Conservation (phyloP, 2,113 vertebrate genomes). For the Microtus richardsoni region DNA sequence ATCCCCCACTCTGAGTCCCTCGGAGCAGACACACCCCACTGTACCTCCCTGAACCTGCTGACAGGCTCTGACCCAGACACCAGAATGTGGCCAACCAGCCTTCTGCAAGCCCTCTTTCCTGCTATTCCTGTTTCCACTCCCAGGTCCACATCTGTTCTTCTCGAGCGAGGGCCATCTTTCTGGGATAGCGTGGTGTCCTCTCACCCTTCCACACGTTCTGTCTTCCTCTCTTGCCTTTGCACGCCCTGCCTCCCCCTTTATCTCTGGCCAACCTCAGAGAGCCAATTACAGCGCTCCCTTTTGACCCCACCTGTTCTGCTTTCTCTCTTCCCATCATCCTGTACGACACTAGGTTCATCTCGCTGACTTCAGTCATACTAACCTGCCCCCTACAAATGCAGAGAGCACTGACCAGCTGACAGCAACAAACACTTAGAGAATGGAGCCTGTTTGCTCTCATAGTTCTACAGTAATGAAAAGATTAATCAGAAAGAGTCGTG, state of each 20-base stretch:
- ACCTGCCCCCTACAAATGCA: neutral
- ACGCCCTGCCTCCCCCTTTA: neutral
- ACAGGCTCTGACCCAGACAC: neutral
- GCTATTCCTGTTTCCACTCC: neutral
- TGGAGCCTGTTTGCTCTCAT: neutral
- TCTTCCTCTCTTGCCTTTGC: neutral
- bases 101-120: neutral
- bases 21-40: neutral
- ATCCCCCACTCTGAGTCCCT: neutral
- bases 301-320: neutral
- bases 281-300: neutral
- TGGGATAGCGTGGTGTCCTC: neutral
- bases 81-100: neutral
- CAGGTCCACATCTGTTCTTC: neutral
- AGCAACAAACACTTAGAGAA: neutral
- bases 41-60: neutral
- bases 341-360: neutral
- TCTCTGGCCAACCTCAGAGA: neutral
- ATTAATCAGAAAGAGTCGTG: slow-evolving; percentile 18
- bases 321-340: neutral
- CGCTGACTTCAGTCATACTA: neutral
- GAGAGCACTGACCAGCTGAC: too few relatives aligned
- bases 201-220: neutral
- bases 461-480: slow-evolving; percentile 37
- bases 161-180: neutral